These are phyloP conservation scores for Erythrocercus mccallii DNA, from an alignment of 2,113 vertebrate genomes.

Conservation along the genomic window DNA sequence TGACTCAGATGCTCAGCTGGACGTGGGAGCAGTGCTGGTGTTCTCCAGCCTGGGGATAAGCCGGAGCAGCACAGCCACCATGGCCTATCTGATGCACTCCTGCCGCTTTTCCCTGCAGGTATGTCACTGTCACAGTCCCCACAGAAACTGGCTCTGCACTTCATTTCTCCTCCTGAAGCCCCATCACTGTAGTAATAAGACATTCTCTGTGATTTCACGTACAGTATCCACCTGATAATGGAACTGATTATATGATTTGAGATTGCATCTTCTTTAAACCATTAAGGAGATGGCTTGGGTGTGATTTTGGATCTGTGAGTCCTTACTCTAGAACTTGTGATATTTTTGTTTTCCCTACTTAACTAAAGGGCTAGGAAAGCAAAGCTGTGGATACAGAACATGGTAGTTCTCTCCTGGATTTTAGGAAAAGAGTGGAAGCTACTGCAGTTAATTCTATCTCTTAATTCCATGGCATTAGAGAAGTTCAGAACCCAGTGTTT, in stretches of 20 bases:
- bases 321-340: not conserved
- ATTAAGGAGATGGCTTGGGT: not conserved
- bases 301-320: not conserved
- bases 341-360: not conserved
- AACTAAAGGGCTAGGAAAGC: not conserved
- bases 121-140: not conserved
- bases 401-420: not conserved
- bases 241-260: not conserved
- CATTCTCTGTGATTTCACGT: not conserved
- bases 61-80: conserved; percentile 71
- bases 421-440: not conserved
- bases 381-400: not conserved
- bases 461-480: not conserved
- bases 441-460: not conserved
- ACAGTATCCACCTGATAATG: not conserved
- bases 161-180: not conserved
- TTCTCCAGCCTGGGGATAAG: conserved; percentile 81
- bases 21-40: conserved; percentile 68
- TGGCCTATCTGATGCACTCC: conserved; percentile 82
- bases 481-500: not conserved
- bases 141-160: not conserved
- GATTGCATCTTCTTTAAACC: not conserved
- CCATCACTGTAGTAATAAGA: not conserved
- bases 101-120: conserved; percentile 79
- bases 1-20: conserved; percentile 57